Evolutionary conservation across 92 coral and sea anemone species (phyloP), one percentile per base, ranked within the genome.

Genomic region (Hydrozoanthus gracilis): DNA sequence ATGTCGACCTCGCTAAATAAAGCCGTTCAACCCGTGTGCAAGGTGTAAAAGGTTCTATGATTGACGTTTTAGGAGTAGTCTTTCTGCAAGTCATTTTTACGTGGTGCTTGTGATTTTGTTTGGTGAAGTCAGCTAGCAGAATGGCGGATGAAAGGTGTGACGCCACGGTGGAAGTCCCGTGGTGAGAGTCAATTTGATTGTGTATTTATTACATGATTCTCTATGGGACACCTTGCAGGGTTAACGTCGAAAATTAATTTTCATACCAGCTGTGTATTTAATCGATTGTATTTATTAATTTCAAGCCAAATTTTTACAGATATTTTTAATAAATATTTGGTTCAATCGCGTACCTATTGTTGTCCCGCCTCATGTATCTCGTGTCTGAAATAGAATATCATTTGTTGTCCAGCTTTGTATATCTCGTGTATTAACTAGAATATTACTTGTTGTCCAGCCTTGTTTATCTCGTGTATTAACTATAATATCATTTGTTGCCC

Each of bases 201-300:
- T 75, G 77, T 90, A 83, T 67, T 52, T 87, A 64, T 87, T 79
- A 48, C 20, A 77, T 14, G 86, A 76, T 83, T 70, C 85, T 20
- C 74, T 44, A 60, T 65, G 74, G 85, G 60, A 65, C 58, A 44
- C 55, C 61, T 44, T 80, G 6, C 73, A 64, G 65, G 74, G 72
- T 60, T 62, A 84, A 72, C 75, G 77, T 90, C 66, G 69, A 56
- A 62, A 87, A 83, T 68, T 89, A 87, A 87, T 92, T 92, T 90
- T 90, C 93, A 86, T 92, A 92, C 77, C 72, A 79, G 74, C 86
- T 78, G 86, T 90, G 89, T 92, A 92, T 92, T 92, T 92, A 92
- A 92, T 92, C 91, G 78, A 92, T 86, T 92, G 95, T 92, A 92
- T 92, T 92, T 92, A 92, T 92, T 92, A 92, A 92, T 92, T 92